Evolutionary conservation across 2,113 vertebrate genomes (phyloP), one percentile per base, ranked within the genome.

Genomic region (Papio anubis): DNA sequence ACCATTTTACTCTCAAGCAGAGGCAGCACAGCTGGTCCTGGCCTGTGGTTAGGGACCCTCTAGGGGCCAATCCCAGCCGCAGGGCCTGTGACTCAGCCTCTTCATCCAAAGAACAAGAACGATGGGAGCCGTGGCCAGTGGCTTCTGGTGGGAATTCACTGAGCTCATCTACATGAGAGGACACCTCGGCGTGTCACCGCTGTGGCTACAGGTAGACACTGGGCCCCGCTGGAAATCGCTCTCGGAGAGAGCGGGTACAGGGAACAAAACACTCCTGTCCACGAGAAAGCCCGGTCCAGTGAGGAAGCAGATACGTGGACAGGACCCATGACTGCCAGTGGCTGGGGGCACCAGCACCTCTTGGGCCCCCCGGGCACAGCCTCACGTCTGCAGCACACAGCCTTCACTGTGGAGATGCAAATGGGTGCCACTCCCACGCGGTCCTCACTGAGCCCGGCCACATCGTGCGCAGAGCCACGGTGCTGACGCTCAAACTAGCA

Each of bases 231-330:
- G 73, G 52, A 10, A 38, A 21, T 11, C 4, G 6, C 35, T 25
- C 38, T 2, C 2, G 7, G 25, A 9, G 12, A 4, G 8, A 43
- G 43, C 43, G 43, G 43, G 43, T 1, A 1, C 66, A 57, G n/a
- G 55, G 23, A 45, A 3, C 78, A 70, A 9, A 40, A n/a, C 0
- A 2, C 13, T 61, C 43, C 16, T 38, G 10, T 23, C 32, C 14
- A 2, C 1, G 4, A 68, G 88, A 57, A 40, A 3, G 20, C 12
- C 73, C 2, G 14, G 61, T 7, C 12, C 27, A 35, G 35, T 2
- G 18, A 14, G 35, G 35, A 73, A 38, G 27, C 8, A 9, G 38
- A 30, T 0, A 0, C 6, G 21, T 0, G 4, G 8, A 43, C 1
- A 27, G n/a, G 2, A 40, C 23, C 13, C 50, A 20, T 0, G 12